phyloP scores from a whole-genome alignment of 1,140 invertebrate genomes.

The Lepidotrigona ventralis region DNA sequence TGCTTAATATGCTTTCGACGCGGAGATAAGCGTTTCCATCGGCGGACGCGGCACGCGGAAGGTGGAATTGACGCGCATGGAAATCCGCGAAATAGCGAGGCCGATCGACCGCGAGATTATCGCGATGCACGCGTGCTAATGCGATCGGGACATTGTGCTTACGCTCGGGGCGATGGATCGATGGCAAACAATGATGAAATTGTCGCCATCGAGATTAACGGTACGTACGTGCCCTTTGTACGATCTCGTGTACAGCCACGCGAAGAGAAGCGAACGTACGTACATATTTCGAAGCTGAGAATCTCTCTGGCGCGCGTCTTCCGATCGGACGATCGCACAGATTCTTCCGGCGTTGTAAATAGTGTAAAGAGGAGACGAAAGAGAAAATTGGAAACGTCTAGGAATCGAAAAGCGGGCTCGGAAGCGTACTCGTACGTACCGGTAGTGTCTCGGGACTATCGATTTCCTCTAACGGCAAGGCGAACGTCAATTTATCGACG shows the following conservation, averaged over 20 bases:
- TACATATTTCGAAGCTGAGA: neutral
- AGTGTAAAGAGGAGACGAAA: neutral
- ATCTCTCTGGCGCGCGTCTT: neutral
- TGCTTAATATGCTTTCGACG: slow-evolving; percentile 15
- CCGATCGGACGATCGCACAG: neutral
- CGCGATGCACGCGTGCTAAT: slow-evolving; percentile 3
- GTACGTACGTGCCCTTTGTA: neutral
- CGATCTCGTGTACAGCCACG: neutral
- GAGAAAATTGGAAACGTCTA: neutral
- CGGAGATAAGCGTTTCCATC: slow-evolving; percentile 3
- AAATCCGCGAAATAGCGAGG: slow-evolving; percentile 20
- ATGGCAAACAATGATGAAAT: neutral
- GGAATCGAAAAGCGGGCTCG: neutral
- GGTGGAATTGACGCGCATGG: too few species aligned
- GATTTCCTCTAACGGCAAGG: neutral
- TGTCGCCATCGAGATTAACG: neutral
- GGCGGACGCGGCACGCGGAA: neutral
- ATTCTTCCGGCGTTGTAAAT: neutral
- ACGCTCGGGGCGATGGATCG: slow-evolving; percentile 11
- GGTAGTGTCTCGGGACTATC: neutral
- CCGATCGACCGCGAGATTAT: slow-evolving; percentile 12
- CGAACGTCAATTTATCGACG: neutral
- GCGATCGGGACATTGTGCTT: slow-evolving; percentile 5
- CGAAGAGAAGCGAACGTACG: neutral
- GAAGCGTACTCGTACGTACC: neutral